A percentile compares a stretch with the other conserved stretches of the same genome.
Conservation (phyloP, 1,140 invertebrate genomes). For the Caerostris darwini region DNA sequence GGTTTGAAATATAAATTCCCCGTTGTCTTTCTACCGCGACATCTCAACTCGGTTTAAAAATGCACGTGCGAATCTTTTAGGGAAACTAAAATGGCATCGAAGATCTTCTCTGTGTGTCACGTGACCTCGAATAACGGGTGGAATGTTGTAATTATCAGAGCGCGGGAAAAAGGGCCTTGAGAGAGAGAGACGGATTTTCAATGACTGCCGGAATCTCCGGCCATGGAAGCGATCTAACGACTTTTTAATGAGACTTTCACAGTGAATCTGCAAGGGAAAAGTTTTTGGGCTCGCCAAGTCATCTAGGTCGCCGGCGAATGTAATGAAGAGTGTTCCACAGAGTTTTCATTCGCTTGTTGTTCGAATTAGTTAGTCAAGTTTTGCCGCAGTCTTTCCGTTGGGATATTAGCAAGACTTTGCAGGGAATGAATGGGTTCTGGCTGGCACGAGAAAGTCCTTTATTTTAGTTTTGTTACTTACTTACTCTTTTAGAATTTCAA, state of each 20-base stretch:
- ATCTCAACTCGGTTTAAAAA: not conserved
- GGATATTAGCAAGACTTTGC: not conserved
- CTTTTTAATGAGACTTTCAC: constrained; percentile 42
- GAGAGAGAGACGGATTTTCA: constrained; percentile 6
- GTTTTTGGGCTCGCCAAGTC: not conserved
- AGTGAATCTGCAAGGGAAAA: constrained; percentile 35
- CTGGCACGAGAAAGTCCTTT: no score
- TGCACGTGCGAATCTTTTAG: not conserved
- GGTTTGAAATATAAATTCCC: no score
- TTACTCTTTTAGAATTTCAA: no score
- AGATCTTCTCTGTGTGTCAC: not conserved
- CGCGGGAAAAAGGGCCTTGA: not conserved
- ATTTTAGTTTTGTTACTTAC: no score
- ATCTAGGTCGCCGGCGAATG: not conserved
- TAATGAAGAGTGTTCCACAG: constrained; percentile 39
- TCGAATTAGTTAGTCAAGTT: constrained; percentile 31
- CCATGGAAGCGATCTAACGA: constrained; percentile 9
- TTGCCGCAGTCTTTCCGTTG: not conserved
- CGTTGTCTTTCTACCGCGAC: no score
- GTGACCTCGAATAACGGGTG: not conserved
- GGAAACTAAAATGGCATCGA: constrained; percentile 14
- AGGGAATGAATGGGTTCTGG: no score
- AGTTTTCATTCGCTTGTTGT: constrained; percentile 49
- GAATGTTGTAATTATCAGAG: constrained; percentile 43
- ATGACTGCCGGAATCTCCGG: constrained; percentile 4